Evolutionary conservation across 2,888 invertebrate genomes (phyloP), one percentile per base, ranked within the genome.

Genomic region (Zaprionus lineosus): DNA sequence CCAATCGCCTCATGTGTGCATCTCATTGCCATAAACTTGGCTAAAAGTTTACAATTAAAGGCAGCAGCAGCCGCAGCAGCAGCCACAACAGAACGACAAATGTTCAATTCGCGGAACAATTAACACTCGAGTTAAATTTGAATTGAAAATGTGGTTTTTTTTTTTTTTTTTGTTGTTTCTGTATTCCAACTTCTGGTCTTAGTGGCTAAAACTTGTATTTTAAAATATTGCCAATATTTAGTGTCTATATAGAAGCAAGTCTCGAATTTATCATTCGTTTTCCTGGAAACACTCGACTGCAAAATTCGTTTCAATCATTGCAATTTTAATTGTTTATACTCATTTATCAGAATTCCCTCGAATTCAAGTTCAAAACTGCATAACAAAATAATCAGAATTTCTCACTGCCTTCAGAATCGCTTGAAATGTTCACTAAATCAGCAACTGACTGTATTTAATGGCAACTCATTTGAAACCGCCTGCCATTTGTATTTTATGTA

Each of bases 211-310:
- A n/a, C n/a, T n/a, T n/a, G n/a, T n/a, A n/a, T n/a, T n/a, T n/a
- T n/a, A n/a, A n/a, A n/a, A n/a, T n/a, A n/a, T n/a, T n/a, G n/a
- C n/a, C n/a, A n/a, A n/a, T n/a, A n/a, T n/a, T n/a, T n/a, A n/a
- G n/a, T n/a, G n/a, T n/a, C n/a, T n/a, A n/a, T 12, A 29, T 11
- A 29, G 18, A 18, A 29, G 16, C 57, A 63, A 84, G 69, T 78
- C 59, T 60, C 57, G 68, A 59, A 68, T 79, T 81, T 79, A 57
- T 72, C 55, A 62, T 60, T 15, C 14, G 36, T 33, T 72, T 84
- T 84, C 82, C 74, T 61, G 52, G 84, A 84, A 73, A n/a, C 28
- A 37, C n/a, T n/a, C n/a, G n/a, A n/a, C n/a, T n/a, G n/a, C n/a
- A n/a, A n/a, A n/a, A n/a, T n/a, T n/a, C n/a, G n/a, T n/a, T n/a